phyloP scores from a whole-genome alignment of 2,113 vertebrate genomes.

The Eclectus roratus region DNA sequence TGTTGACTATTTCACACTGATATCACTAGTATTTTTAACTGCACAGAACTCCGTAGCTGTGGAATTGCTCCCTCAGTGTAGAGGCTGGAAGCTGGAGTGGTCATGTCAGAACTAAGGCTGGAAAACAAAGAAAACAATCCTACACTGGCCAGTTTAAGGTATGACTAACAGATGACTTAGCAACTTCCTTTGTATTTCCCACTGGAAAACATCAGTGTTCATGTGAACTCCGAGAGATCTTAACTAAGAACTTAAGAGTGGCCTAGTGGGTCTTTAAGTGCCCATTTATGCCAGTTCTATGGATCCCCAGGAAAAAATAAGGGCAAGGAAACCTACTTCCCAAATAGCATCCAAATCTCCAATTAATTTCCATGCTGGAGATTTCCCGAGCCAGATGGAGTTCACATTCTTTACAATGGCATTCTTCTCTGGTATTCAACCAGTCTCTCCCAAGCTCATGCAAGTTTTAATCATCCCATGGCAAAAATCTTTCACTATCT shows the following conservation, averaged over 20 bases:
- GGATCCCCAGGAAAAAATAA: not conserved
- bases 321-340: not conserved
- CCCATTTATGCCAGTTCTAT: not conserved
- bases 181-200: not conserved
- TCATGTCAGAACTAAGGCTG: not conserved
- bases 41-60: not conserved
- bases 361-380: not conserved
- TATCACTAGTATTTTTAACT: not conserved
- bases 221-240: not conserved
- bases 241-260: not conserved
- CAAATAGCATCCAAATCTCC: not conserved
- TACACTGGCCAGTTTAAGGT: not conserved
- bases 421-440: not conserved
- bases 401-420: not conserved
- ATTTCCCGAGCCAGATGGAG: not conserved
- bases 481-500: not conserved
- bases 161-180: not conserved
- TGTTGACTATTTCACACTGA: not conserved
- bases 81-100: not conserved
- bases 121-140: not conserved
- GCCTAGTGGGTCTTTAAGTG: not conserved
- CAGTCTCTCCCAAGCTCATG: not conserved
- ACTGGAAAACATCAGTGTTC: not conserved
- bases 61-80: not conserved
- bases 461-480: not conserved